Conservation (phyloP, 2,797 vertebrate species). For the Moxostoma hubbsi region DNA sequence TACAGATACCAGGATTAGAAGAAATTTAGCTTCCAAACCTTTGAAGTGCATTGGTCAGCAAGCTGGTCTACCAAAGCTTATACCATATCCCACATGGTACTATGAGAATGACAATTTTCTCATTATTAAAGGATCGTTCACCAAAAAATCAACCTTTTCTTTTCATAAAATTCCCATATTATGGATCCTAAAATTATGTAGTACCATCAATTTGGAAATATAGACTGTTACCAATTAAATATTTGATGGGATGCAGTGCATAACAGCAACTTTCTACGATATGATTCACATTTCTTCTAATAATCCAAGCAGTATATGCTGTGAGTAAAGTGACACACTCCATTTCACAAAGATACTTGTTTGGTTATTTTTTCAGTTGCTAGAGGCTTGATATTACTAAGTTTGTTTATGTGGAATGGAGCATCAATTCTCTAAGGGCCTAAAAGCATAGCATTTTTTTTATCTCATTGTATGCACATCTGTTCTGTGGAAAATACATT, state of each 20-base stretch:
- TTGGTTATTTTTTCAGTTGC: slow-evolving; percentile 9
- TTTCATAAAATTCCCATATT: background rate
- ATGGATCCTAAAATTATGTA: background rate
- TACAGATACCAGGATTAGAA: background rate
- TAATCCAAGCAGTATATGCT: slow-evolving; percentile 4
- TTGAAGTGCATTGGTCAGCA: slow-evolving; percentile 54
- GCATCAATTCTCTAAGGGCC: slow-evolving; percentile 6
- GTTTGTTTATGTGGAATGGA: slow-evolving; percentile 25
- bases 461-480: slow-evolving; percentile 2
- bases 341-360: slow-evolving; percentile 47
- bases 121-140: background rate
- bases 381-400: slow-evolving; percentile 19
- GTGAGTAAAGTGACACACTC: slow-evolving; percentile 27
- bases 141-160: background rate
- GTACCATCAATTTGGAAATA: background rate
- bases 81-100: background rate
- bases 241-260: slow-evolving; percentile 28
- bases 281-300: slow-evolving; percentile 27
- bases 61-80: slow-evolving; percentile 7
- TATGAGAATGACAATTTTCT: slow-evolving; percentile 53
- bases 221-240: background rate
- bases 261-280: slow-evolving; percentile 2
- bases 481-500: background rate
- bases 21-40: slow-evolving; percentile 42
- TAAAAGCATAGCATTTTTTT: slow-evolving; percentile 15